Conservation (phyloP, 1,140 invertebrate species). For the Marisa cornuarietis region DNA sequence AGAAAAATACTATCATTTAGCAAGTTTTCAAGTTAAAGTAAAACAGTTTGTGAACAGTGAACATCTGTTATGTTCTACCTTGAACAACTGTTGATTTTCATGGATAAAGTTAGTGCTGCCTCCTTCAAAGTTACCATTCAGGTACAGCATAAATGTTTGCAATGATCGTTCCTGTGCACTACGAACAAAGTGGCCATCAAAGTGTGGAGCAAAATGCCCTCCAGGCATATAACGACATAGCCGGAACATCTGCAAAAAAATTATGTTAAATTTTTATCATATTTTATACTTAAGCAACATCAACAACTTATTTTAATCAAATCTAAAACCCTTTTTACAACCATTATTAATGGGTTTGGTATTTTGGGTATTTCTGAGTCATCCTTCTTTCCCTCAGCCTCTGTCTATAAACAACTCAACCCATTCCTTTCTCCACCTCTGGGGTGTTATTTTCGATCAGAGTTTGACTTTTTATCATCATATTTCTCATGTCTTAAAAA, state of each 20-base stretch:
- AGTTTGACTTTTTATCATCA: no score
- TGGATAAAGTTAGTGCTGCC: constrained; percentile 51
- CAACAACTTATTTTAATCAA: background rate
- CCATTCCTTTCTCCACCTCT: no score
- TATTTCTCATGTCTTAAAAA: no score
- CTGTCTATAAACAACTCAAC: no score
- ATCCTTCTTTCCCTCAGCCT: no score
- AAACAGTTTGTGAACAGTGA: no score
- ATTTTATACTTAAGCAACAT: background rate
- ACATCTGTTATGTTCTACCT: constrained; percentile 24
- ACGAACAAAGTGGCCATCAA: constrained; percentile 45
- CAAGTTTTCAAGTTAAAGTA: no score
- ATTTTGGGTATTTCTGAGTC: no score
- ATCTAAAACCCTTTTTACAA: no score
- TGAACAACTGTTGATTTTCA: constrained; percentile 39
- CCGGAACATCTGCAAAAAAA: constrained; percentile 37
- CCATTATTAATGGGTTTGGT: no score
- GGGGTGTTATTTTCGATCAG: no score
- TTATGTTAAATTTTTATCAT: background rate
- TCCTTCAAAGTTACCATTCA: constrained; percentile 48
- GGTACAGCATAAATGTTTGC: constrained; percentile 50
- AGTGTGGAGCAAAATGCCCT: constrained; percentile 50
- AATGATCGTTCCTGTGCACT: constrained; percentile 35
- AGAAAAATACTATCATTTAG: no score
- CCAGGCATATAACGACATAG: constrained; percentile 42